These are phyloP conservation scores for Furcifer pardalis DNA, from an alignment of 2,797 vertebrate species.

Conservation along the genomic window DNA sequence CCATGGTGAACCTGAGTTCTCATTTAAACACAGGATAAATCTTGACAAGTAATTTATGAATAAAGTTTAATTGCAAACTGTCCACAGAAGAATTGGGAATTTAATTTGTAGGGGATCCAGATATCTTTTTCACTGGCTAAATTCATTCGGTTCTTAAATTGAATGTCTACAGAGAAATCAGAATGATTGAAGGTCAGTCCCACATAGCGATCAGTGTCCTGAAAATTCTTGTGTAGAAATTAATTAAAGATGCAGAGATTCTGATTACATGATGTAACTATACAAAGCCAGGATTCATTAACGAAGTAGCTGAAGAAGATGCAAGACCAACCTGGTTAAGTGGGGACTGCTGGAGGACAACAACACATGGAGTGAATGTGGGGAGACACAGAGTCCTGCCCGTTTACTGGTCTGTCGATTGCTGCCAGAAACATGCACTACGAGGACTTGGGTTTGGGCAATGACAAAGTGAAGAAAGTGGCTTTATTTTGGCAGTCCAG, in stretches of 20 bases:
- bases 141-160: background rate
- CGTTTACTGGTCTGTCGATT: too few species aligned
- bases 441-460: too few species aligned
- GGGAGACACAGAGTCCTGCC: too few species aligned
- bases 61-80: background rate
- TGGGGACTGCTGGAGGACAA: too few species aligned
- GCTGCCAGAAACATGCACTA: too few species aligned
- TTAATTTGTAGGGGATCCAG: background rate
- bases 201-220: background rate
- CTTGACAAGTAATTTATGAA: background rate
- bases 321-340: too few species aligned
- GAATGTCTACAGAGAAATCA: background rate
- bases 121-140: background rate
- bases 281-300: conserved; percentile 6
- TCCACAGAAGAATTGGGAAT: background rate
- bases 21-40: background rate
- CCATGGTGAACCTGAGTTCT: background rate
- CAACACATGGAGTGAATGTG: too few species aligned
- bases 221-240: background rate
- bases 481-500: too few species aligned
- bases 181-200: background rate
- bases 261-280: background rate
- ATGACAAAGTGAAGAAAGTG: too few species aligned
- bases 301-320: background rate
- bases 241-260: conserved; percentile 10